Conservation (phyloP, 2,797 vertebrate genomes). For the Coendou prehensilis region DNA sequence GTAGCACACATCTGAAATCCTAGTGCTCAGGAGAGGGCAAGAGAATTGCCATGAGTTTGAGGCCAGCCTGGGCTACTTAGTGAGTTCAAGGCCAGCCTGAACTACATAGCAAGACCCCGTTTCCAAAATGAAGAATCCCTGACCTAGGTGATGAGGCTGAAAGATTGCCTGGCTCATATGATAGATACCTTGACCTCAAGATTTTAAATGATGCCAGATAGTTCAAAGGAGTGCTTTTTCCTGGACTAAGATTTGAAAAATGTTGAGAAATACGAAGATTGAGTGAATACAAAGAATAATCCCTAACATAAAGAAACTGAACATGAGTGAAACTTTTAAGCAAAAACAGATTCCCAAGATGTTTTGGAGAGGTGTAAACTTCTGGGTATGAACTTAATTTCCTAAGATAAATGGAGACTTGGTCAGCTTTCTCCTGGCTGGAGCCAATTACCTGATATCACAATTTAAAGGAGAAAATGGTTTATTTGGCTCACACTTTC, state of each 20-base stretch:
- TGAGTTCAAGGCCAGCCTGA: not conserved
- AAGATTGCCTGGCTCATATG: too few relatives aligned
- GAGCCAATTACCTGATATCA: too few relatives aligned
- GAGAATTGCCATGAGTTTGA: not conserved
- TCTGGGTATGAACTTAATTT: not conserved
- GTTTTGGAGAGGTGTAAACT: not conserved
- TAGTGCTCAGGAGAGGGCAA: not conserved
- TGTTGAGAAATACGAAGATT: not conserved
- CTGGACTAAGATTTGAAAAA: not conserved
- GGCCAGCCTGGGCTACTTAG: not conserved
- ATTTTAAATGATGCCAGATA: not conserved
- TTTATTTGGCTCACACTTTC: too few relatives aligned
- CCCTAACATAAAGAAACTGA: not conserved
- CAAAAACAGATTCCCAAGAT: not conserved
- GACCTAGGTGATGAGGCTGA: too few relatives aligned
- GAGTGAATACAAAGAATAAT: not conserved
- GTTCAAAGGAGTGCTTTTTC: not conserved
- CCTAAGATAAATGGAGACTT: not conserved
- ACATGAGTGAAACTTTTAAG: not conserved
- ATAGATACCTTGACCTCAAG: too few relatives aligned
- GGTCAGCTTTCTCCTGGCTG: too few relatives aligned
- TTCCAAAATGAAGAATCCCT: not conserved
- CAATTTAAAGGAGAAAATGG: too few relatives aligned
- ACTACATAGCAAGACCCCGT: not conserved
- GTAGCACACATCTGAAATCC: not conserved